These are phyloP conservation scores for Tipula lateralis DNA, from an alignment of 2,888 invertebrate genomes.

Conservation along the genomic window DNA sequence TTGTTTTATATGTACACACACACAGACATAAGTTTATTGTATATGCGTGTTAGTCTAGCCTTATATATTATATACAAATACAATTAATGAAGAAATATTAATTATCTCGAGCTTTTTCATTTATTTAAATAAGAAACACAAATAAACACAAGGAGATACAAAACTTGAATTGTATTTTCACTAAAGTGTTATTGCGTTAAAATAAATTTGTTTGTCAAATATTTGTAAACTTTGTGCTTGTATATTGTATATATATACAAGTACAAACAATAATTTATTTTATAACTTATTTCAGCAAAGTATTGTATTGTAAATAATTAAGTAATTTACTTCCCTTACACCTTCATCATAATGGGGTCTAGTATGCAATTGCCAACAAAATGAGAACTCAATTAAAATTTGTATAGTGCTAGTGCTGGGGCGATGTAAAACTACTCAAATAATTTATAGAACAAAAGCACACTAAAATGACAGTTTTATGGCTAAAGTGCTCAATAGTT, in stretches of 20 bases:
- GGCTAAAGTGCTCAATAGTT: too few species aligned
- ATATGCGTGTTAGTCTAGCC: neutral
- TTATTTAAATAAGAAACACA: neutral
- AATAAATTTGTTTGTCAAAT: neutral
- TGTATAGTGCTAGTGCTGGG: too few species aligned
- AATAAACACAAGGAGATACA: neutral
- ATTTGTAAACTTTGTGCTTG: neutral
- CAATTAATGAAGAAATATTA: neutral
- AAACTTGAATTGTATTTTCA: neutral
- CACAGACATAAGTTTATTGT: neutral
- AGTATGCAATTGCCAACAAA: too few species aligned
- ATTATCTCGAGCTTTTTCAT: neutral
- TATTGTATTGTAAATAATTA: neutral
- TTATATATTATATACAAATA: neutral
- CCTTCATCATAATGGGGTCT: too few species aligned
- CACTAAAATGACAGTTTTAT: too few species aligned
- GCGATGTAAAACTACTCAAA: too few species aligned
- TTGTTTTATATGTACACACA: neutral
- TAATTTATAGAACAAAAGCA: too few species aligned
- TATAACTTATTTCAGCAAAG: too few species aligned
- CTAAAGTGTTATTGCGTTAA: neutral
- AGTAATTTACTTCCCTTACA: neutral
- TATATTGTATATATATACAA: neutral
- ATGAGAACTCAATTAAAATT: too few species aligned
- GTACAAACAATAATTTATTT: neutral